A percentile compares a stretch with the other conserved stretches of the same genome.
Conservation (phyloP, 2,113 vertebrate genomes). For the Paralichthys olivaceus region DNA sequence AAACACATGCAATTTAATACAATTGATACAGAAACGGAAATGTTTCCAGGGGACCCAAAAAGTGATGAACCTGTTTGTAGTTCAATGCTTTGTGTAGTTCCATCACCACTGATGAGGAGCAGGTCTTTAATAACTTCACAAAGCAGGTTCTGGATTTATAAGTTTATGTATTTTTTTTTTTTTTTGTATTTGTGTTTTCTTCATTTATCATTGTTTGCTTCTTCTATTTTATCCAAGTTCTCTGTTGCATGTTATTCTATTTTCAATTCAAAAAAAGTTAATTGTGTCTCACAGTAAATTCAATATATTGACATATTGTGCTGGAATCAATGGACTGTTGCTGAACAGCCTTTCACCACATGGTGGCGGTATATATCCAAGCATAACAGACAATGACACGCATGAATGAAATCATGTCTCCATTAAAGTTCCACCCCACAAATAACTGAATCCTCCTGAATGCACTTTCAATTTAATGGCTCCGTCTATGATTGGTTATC, state of each 20-base stretch:
- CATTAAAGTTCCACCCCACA: neutral
- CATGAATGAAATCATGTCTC: neutral
- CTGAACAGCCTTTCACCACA: conserved; percentile 37
- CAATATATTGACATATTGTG: too few species aligned
- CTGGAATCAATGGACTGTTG: neutral
- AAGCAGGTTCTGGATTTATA: too few species aligned
- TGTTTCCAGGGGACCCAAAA: too few species aligned
- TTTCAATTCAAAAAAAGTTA: neutral
- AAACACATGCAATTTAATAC: too few species aligned
- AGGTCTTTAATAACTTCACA: too few species aligned
- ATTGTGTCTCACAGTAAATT: neutral
- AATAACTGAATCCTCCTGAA: neutral
- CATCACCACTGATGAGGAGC: too few species aligned
- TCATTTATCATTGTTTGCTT: neutral
- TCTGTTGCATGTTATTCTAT: neutral
- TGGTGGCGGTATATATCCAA: conserved; percentile 39
- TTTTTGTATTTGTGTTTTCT: neutral
- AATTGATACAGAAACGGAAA: too few species aligned
- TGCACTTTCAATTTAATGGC: neutral
- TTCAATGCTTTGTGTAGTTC: too few species aligned
- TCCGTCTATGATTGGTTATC: neutral
- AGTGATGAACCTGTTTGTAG: too few species aligned
- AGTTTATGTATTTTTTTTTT: neutral
- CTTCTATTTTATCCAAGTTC: neutral
- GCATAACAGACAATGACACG: neutral